Evolutionary conservation across 1,140 invertebrate species (phyloP).

Genomic region (Psix sp.): DNA sequence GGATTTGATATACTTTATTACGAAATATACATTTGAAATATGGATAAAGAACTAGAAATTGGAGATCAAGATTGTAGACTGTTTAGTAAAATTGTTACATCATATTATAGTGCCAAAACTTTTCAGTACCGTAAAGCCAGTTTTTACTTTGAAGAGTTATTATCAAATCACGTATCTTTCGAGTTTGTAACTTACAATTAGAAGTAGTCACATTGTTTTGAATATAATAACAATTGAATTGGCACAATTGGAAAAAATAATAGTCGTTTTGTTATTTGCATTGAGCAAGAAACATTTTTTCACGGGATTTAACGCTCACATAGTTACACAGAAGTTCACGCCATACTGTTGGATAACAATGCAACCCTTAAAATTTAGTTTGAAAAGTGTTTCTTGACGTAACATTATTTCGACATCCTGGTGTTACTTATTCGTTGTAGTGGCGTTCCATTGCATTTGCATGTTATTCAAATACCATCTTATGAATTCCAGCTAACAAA

Average conservation of each 20-base stretch:
- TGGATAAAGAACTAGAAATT: background rate
- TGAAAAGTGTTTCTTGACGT: constrained; percentile 54
- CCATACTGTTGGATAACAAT: background rate
- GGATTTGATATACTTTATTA: constrained; percentile 49
- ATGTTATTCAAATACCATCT: constrained; percentile 56
- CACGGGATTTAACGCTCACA: background rate
- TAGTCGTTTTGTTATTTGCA: constrained; percentile 26
- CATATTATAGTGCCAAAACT: constrained; percentile 50
- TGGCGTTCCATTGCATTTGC: constrained; percentile 61
- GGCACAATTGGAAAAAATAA: constrained; percentile 21
- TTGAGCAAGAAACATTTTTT: constrained; percentile 45
- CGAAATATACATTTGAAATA: constrained; percentile 45
- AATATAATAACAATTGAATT: constrained; percentile 30
- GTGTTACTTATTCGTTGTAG: constrained; percentile 58
- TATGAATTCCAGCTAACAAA: constrained; percentile 58
- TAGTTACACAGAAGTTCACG: background rate
- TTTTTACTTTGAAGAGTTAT: constrained; percentile 22
- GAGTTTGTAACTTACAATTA: constrained; percentile 50
- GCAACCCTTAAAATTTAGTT: background rate
- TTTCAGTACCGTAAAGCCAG: constrained; percentile 51
- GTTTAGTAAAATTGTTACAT: constrained; percentile 50
- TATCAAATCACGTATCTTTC: constrained; percentile 37
- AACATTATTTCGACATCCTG: constrained; percentile 60
- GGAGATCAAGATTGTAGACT: constrained; percentile 34
- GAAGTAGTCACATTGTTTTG: constrained; percentile 47